phyloP scores from a whole-genome alignment of 1,140 invertebrate genomes.

The Hypothenemus hampei region DNA sequence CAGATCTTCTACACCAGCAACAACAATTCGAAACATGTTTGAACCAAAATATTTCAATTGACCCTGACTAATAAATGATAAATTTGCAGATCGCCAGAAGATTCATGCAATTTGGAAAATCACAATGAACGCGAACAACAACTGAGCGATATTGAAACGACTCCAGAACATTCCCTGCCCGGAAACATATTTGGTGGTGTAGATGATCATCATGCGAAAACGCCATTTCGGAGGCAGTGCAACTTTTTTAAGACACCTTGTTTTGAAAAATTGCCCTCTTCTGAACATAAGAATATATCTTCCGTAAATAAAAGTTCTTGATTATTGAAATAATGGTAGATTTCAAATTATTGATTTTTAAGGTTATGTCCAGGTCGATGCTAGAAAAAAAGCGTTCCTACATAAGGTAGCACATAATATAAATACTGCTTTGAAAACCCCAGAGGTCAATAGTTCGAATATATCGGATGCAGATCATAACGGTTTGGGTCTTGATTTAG shows the following conservation, averaged over 20 bases:
- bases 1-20: conserved; percentile 9
- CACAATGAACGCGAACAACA: conserved; percentile 3
- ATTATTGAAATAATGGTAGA: background rate
- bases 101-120: conserved; percentile 1
- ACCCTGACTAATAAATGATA: background rate
- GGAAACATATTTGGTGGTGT: conserved; percentile 15
- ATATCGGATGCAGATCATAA: background rate
- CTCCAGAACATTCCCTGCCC: conserved; percentile 27
- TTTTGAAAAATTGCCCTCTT: conserved; percentile 5
- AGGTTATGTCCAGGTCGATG: conserved; percentile 31
- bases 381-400: conserved; percentile 31
- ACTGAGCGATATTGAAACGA: conserved; percentile 27
- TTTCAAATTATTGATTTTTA: conserved; percentile 3
- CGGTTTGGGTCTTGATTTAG: conserved; percentile 24
- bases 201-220: conserved; percentile 3
- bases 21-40: conserved; percentile 23
- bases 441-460: conserved; percentile 5
- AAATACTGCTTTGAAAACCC: conserved; percentile 25
- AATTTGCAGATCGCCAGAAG: conserved; percentile 18
- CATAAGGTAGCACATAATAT: conserved; percentile 37
- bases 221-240: background rate
- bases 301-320: conserved; percentile 8
- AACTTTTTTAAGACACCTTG: conserved; percentile 7
- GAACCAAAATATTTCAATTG: background rate
- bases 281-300: conserved; percentile 16